Conservation (phyloP, 1,140 invertebrate species). For the Drosophila virilis region DNA sequence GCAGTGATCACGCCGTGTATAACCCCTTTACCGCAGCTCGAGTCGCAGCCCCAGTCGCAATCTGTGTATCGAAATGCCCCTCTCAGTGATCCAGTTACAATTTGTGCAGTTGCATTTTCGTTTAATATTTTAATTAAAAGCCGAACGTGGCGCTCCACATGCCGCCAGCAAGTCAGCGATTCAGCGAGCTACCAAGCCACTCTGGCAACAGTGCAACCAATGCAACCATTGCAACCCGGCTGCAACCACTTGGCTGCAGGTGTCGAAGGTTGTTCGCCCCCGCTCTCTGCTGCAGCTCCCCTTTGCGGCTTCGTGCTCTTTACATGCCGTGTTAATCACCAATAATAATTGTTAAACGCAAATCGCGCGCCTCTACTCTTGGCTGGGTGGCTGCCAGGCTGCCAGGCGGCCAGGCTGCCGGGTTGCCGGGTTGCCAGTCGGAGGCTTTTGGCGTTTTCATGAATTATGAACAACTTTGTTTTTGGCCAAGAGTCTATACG, state of each 20-base stretch:
- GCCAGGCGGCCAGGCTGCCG: constrained; percentile 6
- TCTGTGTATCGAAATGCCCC: not conserved
- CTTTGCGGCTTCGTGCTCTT: constrained; percentile 35
- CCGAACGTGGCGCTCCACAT: constrained; percentile 75
- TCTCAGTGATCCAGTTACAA: constrained; percentile 39
- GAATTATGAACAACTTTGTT: constrained; percentile 65
- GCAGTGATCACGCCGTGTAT: constrained; percentile 33
- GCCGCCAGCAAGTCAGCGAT: constrained; percentile 27
- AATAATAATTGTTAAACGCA: constrained; percentile 83
- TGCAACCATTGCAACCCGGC: not conserved
- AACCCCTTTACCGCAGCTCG: not conserved
- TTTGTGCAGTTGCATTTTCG: constrained; percentile 73
- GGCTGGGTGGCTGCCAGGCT: constrained; percentile 29
- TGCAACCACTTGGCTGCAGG: constrained; percentile 62
- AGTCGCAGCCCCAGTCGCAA: too few relatives aligned
- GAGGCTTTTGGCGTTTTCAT: constrained; percentile 64
- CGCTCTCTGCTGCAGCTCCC: constrained; percentile 3
- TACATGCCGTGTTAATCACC: constrained; percentile 82
- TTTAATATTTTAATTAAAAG: constrained; percentile 83
- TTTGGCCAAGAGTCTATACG: constrained; percentile 5
- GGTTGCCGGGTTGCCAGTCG: constrained; percentile 27
- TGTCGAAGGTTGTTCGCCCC: constrained; percentile 74
- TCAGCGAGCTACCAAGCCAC: not conserved
- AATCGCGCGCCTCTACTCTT: constrained; percentile 57
- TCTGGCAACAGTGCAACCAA: constrained; percentile 1